Evolutionary conservation across 1,140 invertebrate species (phyloP), one percentile per base, ranked within the genome.

Genomic region (Solen grandis): DNA sequence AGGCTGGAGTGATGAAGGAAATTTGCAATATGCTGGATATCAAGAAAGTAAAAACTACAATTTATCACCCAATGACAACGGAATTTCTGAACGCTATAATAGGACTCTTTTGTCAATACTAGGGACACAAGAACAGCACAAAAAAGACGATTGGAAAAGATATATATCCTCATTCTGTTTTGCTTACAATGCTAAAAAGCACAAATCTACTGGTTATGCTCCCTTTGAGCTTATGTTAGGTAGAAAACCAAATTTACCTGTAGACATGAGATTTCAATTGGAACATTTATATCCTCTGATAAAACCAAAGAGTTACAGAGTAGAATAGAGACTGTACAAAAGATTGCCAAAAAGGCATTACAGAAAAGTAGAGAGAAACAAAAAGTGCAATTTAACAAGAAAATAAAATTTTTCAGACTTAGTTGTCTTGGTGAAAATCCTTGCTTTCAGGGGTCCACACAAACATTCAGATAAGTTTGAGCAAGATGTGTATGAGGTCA

Each of bases 211-310:
- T 38, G 80, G 80, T 10, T 14, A 55, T 2, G n/a, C 33, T 19
- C 80, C 80, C 31, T 82, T 55, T 50, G 14, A 27, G 10, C 41
- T 81, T 27, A 68, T 82, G 66, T 77, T 76, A 57, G 72, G 72
- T 5, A 16, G 73, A 27, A 25, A 57, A 16, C 69, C 69, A 1
- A 60, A 38, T 13, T 50, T 81, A 50, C 59, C 78, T 1, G 33
- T 74, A 13, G 78, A 81, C 41, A 14, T 52, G 29, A 46, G 38
- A 16, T 81, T 81, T 50, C 59, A 59, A 13, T 33, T 22, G 27
- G 46, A 33, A 5, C 22, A 33, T 22, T 29, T 52, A 10, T 8
- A 8, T 10, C 41, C 41, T 10, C 8, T 46, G 8, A 46, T 46
- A 8, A 46, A 19, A 25, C 29, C 25, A 33, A 25, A 19, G 59